Base-by-base conservation (phyloP, 2,888 invertebrate species). In the Brenthis daphne region DNA sequence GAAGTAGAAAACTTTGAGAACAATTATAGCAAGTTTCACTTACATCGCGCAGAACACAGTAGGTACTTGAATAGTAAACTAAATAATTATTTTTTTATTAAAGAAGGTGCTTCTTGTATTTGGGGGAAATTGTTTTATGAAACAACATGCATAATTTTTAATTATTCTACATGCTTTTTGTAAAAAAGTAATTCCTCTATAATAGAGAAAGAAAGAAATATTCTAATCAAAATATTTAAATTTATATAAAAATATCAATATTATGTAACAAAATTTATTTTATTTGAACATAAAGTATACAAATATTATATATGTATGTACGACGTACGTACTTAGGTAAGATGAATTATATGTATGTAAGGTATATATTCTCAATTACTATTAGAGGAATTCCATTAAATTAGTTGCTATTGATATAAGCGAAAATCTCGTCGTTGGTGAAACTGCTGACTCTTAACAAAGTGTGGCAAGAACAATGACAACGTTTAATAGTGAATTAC, bases 401-500 rank as follows among this genome's bases (percentile, higher is more conserved):
- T 61, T 37, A 33, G 67, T 16, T 61, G n/a, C 54, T 67, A 48
- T 65, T 58, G 29, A 56, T 33, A 47, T 53, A 61, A 61, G 47
- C 48, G 58, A 64, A 64, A 54, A 73, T 69, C 61, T 65, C 64
- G 60, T 67, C 67, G 69, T 72, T 68, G 61, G 63, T 65, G 60
- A 67, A 70, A 70, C 69, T 71, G 74, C 74, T 70, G 75, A 73
- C 60, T 73, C 60, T 55, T 65, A 64, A 66, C 37, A 67, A 72
- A 73, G 68, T 65, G 68, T 70, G 70, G 68, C 68, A 68, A 74
- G 75, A 69, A 75, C 75, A 75, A 74, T 73, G 74, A 72, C 68
- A 74, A 73, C 73, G 73, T 73, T 75, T 75, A 73, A 74, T 74
- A 70, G 72, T 75, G 72, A 75, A 75, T 74, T 73, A 76, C 73